Evolutionary conservation across 2,113 vertebrate genomes (phyloP), one percentile per base, ranked within the genome.

Genomic region (Mastomys natalensis): DNA sequence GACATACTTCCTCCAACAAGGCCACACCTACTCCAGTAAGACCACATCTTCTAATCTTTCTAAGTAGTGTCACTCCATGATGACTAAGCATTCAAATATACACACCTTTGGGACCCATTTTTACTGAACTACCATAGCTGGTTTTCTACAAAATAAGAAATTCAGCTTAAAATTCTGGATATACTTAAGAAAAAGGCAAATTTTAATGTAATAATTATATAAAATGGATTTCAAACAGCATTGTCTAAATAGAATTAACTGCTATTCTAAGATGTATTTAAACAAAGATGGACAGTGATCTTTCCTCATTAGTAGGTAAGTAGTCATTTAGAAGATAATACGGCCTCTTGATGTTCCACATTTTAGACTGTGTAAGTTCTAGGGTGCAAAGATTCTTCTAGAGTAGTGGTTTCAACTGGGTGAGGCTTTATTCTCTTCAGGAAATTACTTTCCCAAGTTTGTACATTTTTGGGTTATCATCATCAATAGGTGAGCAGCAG

Each of bases 131-230:
- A 80, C 4, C 17, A 37, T 34, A 80, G 51, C 77, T 80, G 2
- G 17, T n/a, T 55, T 58, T n/a, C 51, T 81, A 81, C 10, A 81
- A 58, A 58, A 81, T 0, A 90, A 89, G 58, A 29, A 74, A 68
- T 84, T 87, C 37, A 70, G 45, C 60, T 78, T 78, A 45, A 34
- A 78, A 77, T 90, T 78, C 53, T 55, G 11, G 51, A 62, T 81
- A n/a, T 87, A 72, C 58, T 96, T 92, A 93, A 81, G n/a, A 95
- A 51, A 77, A 89, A 81, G 45, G 5, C 29, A 90, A 12, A 87
- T 90, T 92, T 87, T 22, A 89, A 26, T 89, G 9, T 16, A 73
- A 19, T 95, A 74, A 91, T 17, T 62, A 5, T 5, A 24, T n/a
- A 24, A 13, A 95, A 91, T 73, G n/a, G 8, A 88, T 89, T 92